Evolutionary conservation across 2,888 invertebrate genomes (phyloP).

Genomic region (Diarsia brunnea): DNA sequence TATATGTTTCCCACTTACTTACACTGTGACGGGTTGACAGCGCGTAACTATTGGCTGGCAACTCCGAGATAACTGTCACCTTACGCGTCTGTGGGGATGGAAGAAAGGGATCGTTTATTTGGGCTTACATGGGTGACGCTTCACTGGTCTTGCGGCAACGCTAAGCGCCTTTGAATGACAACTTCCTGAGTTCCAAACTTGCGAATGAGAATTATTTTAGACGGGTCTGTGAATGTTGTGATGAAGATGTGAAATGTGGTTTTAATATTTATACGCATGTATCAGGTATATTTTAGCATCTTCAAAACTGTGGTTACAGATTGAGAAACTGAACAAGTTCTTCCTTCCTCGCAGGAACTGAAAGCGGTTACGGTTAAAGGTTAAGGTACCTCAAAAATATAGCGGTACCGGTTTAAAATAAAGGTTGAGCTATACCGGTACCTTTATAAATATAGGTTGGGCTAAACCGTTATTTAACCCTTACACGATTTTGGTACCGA

Average conservation of each 20-base stretch:
- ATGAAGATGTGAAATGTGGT: not conserved
- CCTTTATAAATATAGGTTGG: no score
- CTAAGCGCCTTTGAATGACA: constrained; percentile 47
- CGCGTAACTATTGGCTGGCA: constrained; percentile 56
- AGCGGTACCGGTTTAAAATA: no score
- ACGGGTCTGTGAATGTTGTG: constrained; percentile 17
- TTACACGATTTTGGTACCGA: no score
- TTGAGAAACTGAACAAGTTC: not conserved
- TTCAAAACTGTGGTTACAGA: not conserved
- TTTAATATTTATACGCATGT: no score
- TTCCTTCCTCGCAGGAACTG: no score
- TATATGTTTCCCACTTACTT: constrained; percentile 46
- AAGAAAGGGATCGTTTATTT: constrained; percentile 63
- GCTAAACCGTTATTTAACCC: no score
- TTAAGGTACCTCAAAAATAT: no score
- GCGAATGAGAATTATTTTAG: constrained; percentile 12
- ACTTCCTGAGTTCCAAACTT: constrained; percentile 26
- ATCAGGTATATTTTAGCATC: not conserved
- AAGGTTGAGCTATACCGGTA: no score
- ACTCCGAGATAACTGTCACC: constrained; percentile 62
- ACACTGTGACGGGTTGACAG: constrained; percentile 51
- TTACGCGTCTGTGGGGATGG: constrained; percentile 29
- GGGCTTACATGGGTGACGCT: constrained; percentile 49
- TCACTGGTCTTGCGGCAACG: constrained; percentile 32
- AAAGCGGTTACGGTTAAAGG: no score